Percentiles rank a stretch among this genome's conserved stretches.
Conservation (phyloP, 2,888 invertebrate species). For the Tineola bisselliella region DNA sequence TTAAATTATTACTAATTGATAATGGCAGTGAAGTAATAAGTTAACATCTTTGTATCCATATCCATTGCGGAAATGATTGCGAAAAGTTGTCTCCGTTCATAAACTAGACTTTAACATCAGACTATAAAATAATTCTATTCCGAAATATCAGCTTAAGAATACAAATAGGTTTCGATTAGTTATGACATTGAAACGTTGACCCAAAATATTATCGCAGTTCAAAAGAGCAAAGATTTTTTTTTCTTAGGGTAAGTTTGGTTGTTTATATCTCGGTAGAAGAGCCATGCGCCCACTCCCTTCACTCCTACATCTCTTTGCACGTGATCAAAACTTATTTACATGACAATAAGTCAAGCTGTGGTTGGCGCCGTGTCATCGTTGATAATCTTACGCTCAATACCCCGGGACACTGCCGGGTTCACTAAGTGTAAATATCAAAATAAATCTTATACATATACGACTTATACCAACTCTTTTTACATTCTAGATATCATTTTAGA, state of each 20-base stretch:
- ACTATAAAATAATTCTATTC: too few relatives aligned
- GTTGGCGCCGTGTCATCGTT: conserved; percentile 43
- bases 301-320: conserved; percentile 51
- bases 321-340: conserved; percentile 59
- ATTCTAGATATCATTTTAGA: too few relatives aligned
- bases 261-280: conserved; percentile 43
- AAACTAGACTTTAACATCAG: too few relatives aligned
- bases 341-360: conserved; percentile 52
- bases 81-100: too few relatives aligned
- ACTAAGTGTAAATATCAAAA: not conserved
- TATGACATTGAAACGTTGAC: not conserved
- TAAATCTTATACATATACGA: not conserved
- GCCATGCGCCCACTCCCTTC: conserved; percentile 43
- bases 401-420: not conserved
- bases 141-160: too few relatives aligned
- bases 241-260: conserved; percentile 26
- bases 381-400: conserved; percentile 22
- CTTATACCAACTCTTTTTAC: too few relatives aligned
- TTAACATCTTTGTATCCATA: too few relatives aligned
- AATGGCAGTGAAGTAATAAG: too few relatives aligned
- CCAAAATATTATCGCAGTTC: not conserved
- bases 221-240: not conserved
- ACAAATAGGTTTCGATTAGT: not conserved
- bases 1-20: too few relatives aligned
- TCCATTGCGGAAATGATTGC: too few relatives aligned